Conservation (phyloP, 1,140 invertebrate species). For the Pseudomyrmex pallidus region DNA sequence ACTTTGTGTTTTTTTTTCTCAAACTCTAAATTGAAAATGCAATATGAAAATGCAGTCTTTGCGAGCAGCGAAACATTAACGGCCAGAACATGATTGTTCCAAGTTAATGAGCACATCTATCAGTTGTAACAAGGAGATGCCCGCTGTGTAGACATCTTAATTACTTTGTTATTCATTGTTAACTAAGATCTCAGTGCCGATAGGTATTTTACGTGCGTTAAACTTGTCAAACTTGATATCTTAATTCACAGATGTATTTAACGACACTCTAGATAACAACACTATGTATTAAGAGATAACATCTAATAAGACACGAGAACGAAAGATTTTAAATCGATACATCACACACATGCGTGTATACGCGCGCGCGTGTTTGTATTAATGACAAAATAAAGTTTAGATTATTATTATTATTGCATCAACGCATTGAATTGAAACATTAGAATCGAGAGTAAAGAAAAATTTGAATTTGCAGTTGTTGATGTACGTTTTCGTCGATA, state of each 20-base stretch:
- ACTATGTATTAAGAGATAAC: too few relatives aligned
- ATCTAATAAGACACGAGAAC: too few relatives aligned
- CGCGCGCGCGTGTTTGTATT: too few relatives aligned
- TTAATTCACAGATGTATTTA: neutral
- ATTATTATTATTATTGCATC: too few relatives aligned
- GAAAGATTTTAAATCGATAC: too few relatives aligned
- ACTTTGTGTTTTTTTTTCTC: neutral
- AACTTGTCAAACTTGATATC: slow-evolving; percentile 5
- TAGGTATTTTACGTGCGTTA: neutral
- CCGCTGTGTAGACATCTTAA: slow-evolving; percentile 24
- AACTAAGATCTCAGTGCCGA: slow-evolving; percentile 10
- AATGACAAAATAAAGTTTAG: too few relatives aligned
- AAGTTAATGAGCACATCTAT: slow-evolving; percentile 8
- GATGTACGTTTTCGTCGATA: too few relatives aligned
- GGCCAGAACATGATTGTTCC: neutral
- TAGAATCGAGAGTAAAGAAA: too few relatives aligned
- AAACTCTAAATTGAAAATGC: neutral
- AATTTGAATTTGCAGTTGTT: too few relatives aligned
- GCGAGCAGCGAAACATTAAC: neutral
- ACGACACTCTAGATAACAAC: neutral
- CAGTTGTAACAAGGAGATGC: slow-evolving; percentile 24
- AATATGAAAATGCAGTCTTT: neutral
- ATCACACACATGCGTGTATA: too few relatives aligned
- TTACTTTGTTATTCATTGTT: slow-evolving; percentile 7
- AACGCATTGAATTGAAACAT: too few relatives aligned